Base-by-base conservation (phyloP, 1,140 invertebrate species). In the Propsilocerus akamusi region DNA sequence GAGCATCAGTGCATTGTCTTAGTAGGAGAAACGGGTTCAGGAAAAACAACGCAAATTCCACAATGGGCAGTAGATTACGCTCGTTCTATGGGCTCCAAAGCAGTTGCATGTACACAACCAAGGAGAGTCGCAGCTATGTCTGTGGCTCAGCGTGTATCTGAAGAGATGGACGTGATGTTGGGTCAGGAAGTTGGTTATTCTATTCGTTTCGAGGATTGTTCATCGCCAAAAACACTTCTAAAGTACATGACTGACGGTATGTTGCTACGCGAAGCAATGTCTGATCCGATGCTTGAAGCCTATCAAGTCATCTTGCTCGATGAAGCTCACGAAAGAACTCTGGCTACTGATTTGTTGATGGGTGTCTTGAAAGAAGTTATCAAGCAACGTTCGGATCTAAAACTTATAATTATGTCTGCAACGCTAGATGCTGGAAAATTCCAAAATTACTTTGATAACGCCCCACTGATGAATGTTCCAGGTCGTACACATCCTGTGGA, bases 341-440 rank as follows among this genome's bases (percentile, higher is more conserved):
- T 97, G 4, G 83, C 87, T 56, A 96, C 90, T 10, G 94, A 97
- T 73, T 77, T 97, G 10, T 67, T 97, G 4, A 85, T 97, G 69
- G 90, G 88, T 11, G 82, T 96, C 54, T 79, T 92, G 0, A 88
- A 90, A 69, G 67, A 77, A 54, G 83, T 97, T 5, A 83, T 91
- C 14, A 91, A 89, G 60, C 88, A 95, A 55, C 67, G 94, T 48
- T 60, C 73, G 6, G 93, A 97, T 68, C 70, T 98, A 22, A 97
- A 97, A 69, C 76, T 97, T 47, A 88, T 97, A 55, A 86, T 98
- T 47, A 97, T 94, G 0, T 97, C 92, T 7, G 94, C 94, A 60
- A 98, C 95, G 0, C 69, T 98, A 23, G 95, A 98, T 68, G 93
- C 94, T 51, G 94, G 93, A 2, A 97, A 97, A 67, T 97, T 98